phyloP scores from a whole-genome alignment of 2,113 vertebrate genomes.

The Morone chrysops region DNA sequence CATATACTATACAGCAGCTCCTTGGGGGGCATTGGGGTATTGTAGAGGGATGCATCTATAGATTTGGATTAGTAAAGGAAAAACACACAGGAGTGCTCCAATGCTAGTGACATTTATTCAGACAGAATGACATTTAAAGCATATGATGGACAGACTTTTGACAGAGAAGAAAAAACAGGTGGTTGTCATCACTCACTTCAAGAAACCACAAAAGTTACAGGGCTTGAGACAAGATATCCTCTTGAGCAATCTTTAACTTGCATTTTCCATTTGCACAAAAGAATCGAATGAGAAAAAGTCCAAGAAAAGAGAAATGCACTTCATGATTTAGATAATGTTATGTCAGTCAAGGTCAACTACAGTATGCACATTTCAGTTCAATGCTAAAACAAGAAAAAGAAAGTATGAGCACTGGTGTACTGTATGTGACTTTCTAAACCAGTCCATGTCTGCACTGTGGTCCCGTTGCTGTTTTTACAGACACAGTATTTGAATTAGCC shows the following conservation, averaged over 20 bases:
- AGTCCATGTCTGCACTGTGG: not conserved
- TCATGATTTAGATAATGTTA: not conserved
- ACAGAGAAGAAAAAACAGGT: not conserved
- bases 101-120: not conserved
- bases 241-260: not conserved
- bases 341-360: not conserved
- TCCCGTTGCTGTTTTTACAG: not conserved
- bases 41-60: no score
- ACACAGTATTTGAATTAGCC: not conserved
- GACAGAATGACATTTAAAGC: not conserved
- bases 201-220: slow-evolving; percentile 24
- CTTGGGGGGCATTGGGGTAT: no score
- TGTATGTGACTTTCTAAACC: not conserved
- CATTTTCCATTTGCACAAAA: not conserved
- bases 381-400: no score
- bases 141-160: not conserved
- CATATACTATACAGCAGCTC: not conserved
- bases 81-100: no score
- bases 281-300: not conserved
- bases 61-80: not conserved
- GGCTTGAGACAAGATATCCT: not conserved
- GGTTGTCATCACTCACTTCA: not conserved
- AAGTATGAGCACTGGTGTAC: not conserved
- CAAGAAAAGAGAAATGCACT: no score
- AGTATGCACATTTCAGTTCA: no score